These are phyloP conservation scores for Zygogramma bicolorata DNA, from an alignment of 2,888 invertebrate genomes.

Conservation along the genomic window DNA sequence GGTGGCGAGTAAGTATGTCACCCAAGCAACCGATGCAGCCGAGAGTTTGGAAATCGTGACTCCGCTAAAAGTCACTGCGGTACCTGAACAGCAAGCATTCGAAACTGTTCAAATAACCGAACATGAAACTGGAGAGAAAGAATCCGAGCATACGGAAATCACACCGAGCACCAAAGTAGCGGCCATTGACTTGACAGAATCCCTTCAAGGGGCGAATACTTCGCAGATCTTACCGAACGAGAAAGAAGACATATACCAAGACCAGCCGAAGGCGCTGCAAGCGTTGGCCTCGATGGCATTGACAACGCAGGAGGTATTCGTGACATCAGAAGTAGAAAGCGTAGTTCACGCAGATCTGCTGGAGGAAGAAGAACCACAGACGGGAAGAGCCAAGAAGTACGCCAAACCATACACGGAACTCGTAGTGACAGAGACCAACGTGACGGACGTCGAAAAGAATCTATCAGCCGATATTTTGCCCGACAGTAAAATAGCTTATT, in stretches of 20 bases:
- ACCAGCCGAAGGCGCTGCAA: constrained; percentile 61
- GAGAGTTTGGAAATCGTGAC: constrained; percentile 53
- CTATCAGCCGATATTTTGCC: constrained; percentile 69
- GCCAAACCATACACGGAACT: constrained; percentile 69
- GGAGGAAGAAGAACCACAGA: constrained; percentile 62
- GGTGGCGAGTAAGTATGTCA: constrained; percentile 68
- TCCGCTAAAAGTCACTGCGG: constrained; percentile 67
- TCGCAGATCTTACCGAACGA: constrained; percentile 66
- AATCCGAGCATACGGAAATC: constrained; percentile 61
- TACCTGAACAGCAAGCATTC: constrained; percentile 66
- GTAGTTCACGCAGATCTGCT: constrained; percentile 67
- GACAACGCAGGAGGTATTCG: constrained; percentile 66
- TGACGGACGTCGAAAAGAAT: constrained; percentile 70
- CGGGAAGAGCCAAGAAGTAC: constrained; percentile 68
- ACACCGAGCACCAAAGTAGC: constrained; percentile 62
- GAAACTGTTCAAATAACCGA: constrained; percentile 70
- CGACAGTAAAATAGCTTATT: constrained; percentile 69
- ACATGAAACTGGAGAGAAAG: constrained; percentile 68
- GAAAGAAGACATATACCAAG: constrained; percentile 65
- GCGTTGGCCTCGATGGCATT: constrained; percentile 65
- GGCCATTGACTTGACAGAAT: constrained; percentile 58
- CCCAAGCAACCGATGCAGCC: constrained; percentile 66
- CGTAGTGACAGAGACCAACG: constrained; percentile 69
- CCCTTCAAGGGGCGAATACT: constrained; percentile 63
- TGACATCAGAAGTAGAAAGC: constrained; percentile 67